Conservation (phyloP, 2,113 vertebrate species). For the Parotia lawesii region DNA sequence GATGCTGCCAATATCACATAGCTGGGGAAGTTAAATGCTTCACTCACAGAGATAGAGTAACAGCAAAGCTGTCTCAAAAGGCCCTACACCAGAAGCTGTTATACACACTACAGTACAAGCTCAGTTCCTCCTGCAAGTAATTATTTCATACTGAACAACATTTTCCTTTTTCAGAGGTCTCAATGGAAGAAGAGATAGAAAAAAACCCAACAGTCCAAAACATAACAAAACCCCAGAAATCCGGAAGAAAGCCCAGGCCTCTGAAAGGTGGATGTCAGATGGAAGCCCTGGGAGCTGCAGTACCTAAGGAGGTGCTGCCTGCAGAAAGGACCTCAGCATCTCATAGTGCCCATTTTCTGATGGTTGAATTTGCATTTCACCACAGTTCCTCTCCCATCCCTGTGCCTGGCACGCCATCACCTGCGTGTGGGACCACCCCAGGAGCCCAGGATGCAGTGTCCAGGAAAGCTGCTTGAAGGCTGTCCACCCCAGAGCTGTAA, state of each 20-base stretch:
- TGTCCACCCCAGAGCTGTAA: neutral
- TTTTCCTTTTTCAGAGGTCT: neutral
- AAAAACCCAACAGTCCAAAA: rapidly evolving
- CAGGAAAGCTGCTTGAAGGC: neutral
- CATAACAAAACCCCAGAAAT: rapidly evolving
- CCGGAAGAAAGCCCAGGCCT: neutral
- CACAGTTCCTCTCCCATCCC: rapidly evolving
- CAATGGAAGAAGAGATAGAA: neutral
- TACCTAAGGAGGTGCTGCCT: neutral
- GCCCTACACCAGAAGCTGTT: neutral
- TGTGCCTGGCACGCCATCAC: too few relatives aligned
- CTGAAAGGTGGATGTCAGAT: neutral
- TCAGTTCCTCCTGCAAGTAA: neutral
- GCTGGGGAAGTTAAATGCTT: neutral
- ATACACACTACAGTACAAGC: neutral
- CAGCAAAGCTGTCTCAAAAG: neutral
- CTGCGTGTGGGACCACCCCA: rapidly evolving
- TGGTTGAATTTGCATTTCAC: neutral
- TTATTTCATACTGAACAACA: neutral
- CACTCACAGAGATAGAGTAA: neutral
- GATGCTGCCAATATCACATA: neutral
- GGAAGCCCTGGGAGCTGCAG: neutral
- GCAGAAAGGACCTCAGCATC: neutral
- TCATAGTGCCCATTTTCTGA: neutral
- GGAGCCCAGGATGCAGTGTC: neutral